phyloP scores from a whole-genome alignment of 2,797 vertebrate species.

The Lithobates sylvaticus region DNA sequence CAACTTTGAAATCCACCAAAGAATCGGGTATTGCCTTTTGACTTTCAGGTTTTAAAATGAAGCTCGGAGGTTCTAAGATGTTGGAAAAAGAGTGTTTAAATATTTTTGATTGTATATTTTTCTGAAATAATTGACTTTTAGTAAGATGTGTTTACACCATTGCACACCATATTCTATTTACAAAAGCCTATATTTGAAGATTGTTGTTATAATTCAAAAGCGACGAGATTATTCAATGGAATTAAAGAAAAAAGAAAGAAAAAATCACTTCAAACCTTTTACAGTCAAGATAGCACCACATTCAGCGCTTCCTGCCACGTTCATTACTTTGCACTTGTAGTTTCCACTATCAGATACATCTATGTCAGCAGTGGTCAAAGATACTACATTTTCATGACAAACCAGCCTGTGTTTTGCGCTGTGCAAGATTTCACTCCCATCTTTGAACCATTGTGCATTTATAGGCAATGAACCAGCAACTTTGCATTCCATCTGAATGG shows the following conservation, averaged over 20 bases:
- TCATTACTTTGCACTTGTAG: constrained; percentile 91
- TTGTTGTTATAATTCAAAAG: constrained; percentile 16
- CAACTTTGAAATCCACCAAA: constrained; percentile 90
- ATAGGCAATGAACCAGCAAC: constrained; percentile 94
- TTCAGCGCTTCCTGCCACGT: constrained; percentile 88
- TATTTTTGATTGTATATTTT: constrained; percentile 45
- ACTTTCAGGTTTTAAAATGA: constrained; percentile 86
- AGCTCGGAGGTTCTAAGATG: constrained; percentile 92
- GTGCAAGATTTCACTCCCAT: constrained; percentile 86
- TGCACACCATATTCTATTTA: background rate
- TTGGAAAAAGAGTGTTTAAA: constrained; percentile 72
- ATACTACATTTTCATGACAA: constrained; percentile 89
- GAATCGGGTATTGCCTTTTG: constrained; percentile 89
- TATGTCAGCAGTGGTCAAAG: constrained; percentile 87
- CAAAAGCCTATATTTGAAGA: constrained; percentile 14
- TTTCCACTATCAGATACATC: constrained; percentile 88
- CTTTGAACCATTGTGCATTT: constrained; percentile 93
- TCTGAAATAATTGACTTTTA: background rate
- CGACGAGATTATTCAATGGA: constrained; percentile 41
- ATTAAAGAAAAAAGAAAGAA: constrained; percentile 57
- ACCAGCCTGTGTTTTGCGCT: constrained; percentile 90
- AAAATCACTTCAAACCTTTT: constrained; percentile 79
- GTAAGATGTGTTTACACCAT: background rate
- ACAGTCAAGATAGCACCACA: constrained; percentile 84
- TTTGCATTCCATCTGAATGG: constrained; percentile 91